A percentile compares a stretch with the other conserved stretches of the same genome.
Conservation (phyloP, 2,797 vertebrate species). For the Enteromius trimaculatus region DNA sequence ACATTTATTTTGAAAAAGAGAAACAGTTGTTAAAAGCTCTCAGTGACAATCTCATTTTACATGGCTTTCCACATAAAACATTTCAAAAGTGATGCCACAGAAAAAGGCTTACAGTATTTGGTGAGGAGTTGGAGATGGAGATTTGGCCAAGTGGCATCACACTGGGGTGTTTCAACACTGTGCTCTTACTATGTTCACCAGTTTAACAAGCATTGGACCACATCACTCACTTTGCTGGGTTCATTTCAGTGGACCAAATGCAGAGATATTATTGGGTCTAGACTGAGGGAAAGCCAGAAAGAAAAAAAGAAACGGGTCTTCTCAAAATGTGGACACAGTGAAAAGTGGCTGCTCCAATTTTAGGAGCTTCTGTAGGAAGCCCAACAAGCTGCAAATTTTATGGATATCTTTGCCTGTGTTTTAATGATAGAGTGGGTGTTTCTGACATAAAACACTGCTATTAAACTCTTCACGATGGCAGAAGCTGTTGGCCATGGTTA, state of each 20-base stretch:
- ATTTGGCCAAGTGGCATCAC: conserved; percentile 43
- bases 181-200: conserved; percentile 38
- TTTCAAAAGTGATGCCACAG: conserved; percentile 47
- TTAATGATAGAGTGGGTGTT: conserved; percentile 54
- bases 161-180: conserved; percentile 30
- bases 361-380: conserved; percentile 47
- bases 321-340: not conserved
- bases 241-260: conserved; percentile 33
- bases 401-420: conserved; percentile 56
- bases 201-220: conserved; percentile 53
- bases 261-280: conserved; percentile 26
- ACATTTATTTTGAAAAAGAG: conserved; percentile 65
- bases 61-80: conserved; percentile 62
- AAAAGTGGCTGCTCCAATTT: conserved; percentile 33
- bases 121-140: conserved; percentile 44
- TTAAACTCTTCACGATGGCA: conserved; percentile 52
- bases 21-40: conserved; percentile 49
- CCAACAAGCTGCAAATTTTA: conserved; percentile 62
- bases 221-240: conserved; percentile 45
- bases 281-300: conserved; percentile 24
- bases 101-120: conserved; percentile 24
- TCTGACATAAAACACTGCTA: conserved; percentile 55
- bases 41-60: conserved; percentile 60
- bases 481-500: conserved; percentile 43
- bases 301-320: not conserved